Evolutionary conservation across 2,113 vertebrate genomes (phyloP), one percentile per base, ranked within the genome.

Genomic region (Lucifuga dentata): DNA sequence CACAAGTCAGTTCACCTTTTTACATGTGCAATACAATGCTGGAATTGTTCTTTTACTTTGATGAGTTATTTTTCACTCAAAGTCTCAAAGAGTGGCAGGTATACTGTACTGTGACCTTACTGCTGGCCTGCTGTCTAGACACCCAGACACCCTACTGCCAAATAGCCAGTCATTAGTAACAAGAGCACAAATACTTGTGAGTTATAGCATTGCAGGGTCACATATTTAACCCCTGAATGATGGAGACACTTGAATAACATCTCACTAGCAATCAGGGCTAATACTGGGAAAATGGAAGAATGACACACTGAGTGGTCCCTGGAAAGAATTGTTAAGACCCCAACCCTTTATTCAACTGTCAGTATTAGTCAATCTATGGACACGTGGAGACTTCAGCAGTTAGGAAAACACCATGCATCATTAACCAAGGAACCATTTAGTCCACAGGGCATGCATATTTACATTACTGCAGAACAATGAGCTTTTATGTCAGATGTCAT

Each of bases 401-500:
- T 11, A 75, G 58, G 68, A 48, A 89, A 76, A 68, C 84, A 73
- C 73, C 80, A 76, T 61, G 63, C 46, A 76, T 32, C 70, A 75
- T 88, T 88, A 83, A 84, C 83, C 82, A 80, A 68, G 77, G 43
- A 78, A 73, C 80, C 80, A 86, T 83, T 72, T 40, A 67, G 49
- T 70, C 84, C 52, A 58, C 59, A 57, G 78, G 84, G 76, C 53
- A 73, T 70, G 61, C 66, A 17, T 64, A 72, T 81, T 80, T 85
- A 81, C 67, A 68, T 83, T 78, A 74, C 41, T 41, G 45, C 44
- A 10, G 65, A 24, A 86, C 84, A 88, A 85, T 80, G 40, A 76
- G 62, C 84, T 86, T 88, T 90, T 88, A 84, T 83, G 76, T 81
- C 58, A 38, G 76, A 74, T 81, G 84, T 83, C 86, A 65, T 68